Percentiles rank a stretch among this genome's conserved stretches.
Evolutionary conservation across 2,113 vertebrate genomes (phyloP).

Genomic region (Triplophysa tibetana): DNA sequence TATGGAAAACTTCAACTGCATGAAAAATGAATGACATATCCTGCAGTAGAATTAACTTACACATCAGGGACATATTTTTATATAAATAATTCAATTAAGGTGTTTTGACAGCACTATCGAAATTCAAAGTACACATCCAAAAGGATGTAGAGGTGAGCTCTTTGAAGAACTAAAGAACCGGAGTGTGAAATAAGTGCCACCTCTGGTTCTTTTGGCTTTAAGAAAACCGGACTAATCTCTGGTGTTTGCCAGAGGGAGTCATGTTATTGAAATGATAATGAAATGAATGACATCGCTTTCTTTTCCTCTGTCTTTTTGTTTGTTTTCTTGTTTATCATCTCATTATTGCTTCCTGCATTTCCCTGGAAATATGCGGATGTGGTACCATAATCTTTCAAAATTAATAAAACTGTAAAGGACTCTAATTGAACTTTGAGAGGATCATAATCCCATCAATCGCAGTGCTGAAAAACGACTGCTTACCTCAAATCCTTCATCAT

Average conservation of each 20-base stretch:
- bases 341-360: neutral
- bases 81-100: neutral
- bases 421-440: neutral
- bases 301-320: slow-evolving; percentile 24
- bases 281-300: slow-evolving; percentile 30
- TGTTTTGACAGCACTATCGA: neutral
- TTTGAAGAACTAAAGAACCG: slow-evolving; percentile 59
- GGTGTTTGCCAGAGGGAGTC: slow-evolving; percentile 38
- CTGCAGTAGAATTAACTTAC: no score
- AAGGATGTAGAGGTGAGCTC: slow-evolving; percentile 46
- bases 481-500: neutral
- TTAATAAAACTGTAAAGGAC: neutral
- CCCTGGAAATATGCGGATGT: neutral
- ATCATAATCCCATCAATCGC: neutral
- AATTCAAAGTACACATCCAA: slow-evolving; percentile 25
- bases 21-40: no score
- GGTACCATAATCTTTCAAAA: slow-evolving; percentile 9
- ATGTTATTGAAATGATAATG: slow-evolving; percentile 44
- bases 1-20: no score
- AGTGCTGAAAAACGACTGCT: neutral
- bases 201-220: slow-evolving; percentile 55
- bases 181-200: slow-evolving; percentile 26
- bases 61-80: neutral
- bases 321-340: slow-evolving; percentile 22
- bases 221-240: slow-evolving; percentile 46